These are phyloP conservation scores for Tragelaphus buxtoni DNA, from an alignment of 2,113 vertebrate genomes.

Conservation along the genomic window DNA sequence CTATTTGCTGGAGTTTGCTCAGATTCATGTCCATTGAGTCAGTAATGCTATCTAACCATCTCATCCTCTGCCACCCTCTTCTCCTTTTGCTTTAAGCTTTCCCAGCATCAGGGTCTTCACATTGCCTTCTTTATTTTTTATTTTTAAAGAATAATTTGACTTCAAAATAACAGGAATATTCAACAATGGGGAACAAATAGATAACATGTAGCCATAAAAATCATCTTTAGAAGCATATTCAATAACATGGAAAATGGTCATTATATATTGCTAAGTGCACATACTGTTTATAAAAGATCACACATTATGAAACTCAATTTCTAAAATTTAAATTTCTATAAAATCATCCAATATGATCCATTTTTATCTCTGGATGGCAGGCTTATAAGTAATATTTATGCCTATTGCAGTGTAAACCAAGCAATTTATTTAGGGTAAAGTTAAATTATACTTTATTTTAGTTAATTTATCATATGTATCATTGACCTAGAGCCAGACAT, in stretches of 20 bases:
- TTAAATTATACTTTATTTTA: constrained; percentile 6
- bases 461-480: neutral
- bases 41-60: neutral
- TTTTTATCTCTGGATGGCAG: neutral
- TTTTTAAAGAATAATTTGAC: neutral
- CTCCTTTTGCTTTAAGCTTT: neutral
- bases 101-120: neutral
- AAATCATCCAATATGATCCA: neutral
- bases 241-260: neutral
- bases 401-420: neutral
- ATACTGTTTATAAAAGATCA: neutral
- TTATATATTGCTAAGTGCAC: neutral
- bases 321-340: neutral
- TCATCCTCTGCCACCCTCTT: neutral
- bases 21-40: neutral
- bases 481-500: too few species aligned
- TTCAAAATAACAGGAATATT: neutral
- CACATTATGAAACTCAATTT: neutral
- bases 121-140: neutral
- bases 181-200: neutral
- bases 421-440: neutral
- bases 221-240: neutral
- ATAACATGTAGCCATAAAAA: neutral
- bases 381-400: neutral
- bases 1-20: neutral